Evolutionary conservation across 2,888 invertebrate genomes (phyloP).

Genomic region (Ypsolopha scabrella): DNA sequence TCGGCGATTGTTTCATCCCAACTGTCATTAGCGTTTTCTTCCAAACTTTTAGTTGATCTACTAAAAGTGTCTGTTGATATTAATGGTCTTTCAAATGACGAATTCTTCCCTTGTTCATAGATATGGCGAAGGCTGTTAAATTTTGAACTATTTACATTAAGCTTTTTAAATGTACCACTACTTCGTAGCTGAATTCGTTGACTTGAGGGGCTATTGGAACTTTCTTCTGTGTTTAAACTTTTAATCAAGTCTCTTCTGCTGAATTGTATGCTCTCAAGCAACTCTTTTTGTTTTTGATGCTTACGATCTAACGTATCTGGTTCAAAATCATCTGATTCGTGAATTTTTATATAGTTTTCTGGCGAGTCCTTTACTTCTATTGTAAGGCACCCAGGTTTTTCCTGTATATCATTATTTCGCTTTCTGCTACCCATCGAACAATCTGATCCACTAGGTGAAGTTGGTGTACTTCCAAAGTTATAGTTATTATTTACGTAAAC

Average conservation of each 20-base stretch:
- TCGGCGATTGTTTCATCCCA: constrained; percentile 39
- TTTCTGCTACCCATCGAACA: constrained; percentile 71
- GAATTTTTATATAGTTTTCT: constrained; percentile 79
- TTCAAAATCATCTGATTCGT: constrained; percentile 87
- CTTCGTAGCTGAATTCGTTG: constrained; percentile 75
- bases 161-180: constrained; percentile 78
- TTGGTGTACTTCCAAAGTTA: constrained; percentile 71
- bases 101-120: constrained; percentile 73
- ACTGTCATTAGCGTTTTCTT: constrained; percentile 31
- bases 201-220: constrained; percentile 22
- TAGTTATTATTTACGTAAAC: constrained; percentile 84
- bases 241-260: constrained; percentile 45
- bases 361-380: constrained; percentile 88
- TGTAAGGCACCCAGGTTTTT: constrained; percentile 83
- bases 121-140: constrained; percentile 80
- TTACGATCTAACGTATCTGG: constrained; percentile 89
- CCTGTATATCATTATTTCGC: constrained; percentile 56
- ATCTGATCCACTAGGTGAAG: constrained; percentile 70
- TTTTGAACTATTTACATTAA: constrained; percentile 47
- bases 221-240: constrained; percentile 29
- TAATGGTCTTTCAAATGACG: constrained; percentile 47
- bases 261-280: constrained; percentile 31
- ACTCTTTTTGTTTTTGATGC: constrained; percentile 61
- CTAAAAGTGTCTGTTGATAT: constrained; percentile 32
- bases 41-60: constrained; percentile 32